Conservation (phyloP, 1,140 invertebrate species). For the Drosophila tropicalis region DNA sequence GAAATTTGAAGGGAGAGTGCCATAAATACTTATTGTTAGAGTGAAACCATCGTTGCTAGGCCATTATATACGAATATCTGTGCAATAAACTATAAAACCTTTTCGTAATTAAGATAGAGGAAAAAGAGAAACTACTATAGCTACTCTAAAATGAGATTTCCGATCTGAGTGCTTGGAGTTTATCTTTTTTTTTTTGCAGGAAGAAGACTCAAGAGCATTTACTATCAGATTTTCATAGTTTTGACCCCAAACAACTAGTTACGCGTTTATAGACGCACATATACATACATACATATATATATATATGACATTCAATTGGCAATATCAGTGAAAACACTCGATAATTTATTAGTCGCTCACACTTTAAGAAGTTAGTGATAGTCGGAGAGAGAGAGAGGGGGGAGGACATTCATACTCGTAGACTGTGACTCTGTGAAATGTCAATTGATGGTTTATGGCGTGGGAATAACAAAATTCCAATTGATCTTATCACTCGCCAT, state of each 20-base stretch:
- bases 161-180: neutral
- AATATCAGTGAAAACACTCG: conserved; percentile 7
- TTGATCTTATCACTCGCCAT: neutral
- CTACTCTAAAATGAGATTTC: neutral
- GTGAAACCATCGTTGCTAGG: no score
- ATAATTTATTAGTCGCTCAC: conserved; percentile 14
- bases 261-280: no score
- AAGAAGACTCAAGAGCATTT: neutral
- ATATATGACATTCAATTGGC: neutral
- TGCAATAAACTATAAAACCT: no score
- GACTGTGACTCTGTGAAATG: conserved; percentile 26
- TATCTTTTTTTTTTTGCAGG: neutral
- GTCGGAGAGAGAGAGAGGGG: neutral
- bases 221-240: neutral
- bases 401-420: neutral
- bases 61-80: no score
- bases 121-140: neutral
- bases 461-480: conserved; percentile 34
- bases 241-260: neutral
- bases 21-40: no score
- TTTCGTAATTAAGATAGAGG: no score
- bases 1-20: no score
- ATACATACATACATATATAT: no score
- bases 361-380: neutral
- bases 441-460: conserved; percentile 27